Evolutionary conservation across 2,888 invertebrate genomes (phyloP).

Genomic region (Lasius fuliginosus): DNA sequence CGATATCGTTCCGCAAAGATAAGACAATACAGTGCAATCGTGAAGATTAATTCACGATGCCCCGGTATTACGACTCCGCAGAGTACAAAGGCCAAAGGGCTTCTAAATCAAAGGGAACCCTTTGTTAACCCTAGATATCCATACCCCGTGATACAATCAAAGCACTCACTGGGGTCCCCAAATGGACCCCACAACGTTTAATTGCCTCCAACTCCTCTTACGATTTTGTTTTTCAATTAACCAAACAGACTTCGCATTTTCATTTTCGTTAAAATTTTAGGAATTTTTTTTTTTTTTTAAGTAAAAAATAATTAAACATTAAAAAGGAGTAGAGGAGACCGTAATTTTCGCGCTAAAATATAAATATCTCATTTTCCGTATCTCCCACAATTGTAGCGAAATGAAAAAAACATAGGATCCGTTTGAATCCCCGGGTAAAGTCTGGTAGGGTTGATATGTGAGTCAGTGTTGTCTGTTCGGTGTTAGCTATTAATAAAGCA

Average conservation of each 20-base stretch:
- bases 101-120: constrained; percentile 17
- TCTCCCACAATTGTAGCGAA: background rate
- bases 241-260: background rate
- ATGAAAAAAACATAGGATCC: background rate
- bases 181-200: background rate
- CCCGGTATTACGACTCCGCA: constrained; percentile 28
- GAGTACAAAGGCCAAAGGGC: constrained; percentile 39
- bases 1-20: constrained; percentile 33
- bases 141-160: constrained; percentile 46
- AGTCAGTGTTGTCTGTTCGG: background rate
- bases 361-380: constrained; percentile 10
- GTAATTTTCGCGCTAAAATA: background rate
- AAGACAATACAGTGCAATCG: constrained; percentile 51
- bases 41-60: constrained; percentile 56
- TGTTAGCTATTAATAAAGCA: constrained; percentile 33
- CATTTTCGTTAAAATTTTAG: background rate
- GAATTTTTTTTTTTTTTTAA: background rate
- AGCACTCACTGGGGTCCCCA: constrained; percentile 10
- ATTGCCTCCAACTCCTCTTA: background rate
- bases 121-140: constrained; percentile 48
- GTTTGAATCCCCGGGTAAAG: background rate
- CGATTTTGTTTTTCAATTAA: constrained; percentile 19
- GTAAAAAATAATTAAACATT: constrained; percentile 11
- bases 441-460: background rate
- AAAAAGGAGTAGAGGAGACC: background rate